phyloP scores from a whole-genome alignment of 1,140 invertebrate species.

The Listronotus oregonensis region DNA sequence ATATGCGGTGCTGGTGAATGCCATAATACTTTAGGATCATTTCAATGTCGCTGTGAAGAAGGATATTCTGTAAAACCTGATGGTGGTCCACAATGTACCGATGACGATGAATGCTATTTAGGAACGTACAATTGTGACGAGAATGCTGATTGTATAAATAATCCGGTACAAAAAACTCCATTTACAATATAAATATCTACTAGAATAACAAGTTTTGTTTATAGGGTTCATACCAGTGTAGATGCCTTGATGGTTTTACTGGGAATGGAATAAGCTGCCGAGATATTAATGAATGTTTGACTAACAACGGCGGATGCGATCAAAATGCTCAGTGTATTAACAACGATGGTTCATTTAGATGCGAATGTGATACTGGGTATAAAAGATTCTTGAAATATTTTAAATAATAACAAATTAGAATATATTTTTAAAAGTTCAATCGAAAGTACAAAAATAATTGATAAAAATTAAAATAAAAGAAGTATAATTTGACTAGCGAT shows the following conservation, averaged over 20 bases:
- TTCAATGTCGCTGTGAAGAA: constrained; percentile 77
- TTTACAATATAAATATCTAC: no score
- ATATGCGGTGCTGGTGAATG: constrained; percentile 76
- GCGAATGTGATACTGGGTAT: constrained; percentile 78
- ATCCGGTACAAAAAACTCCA: constrained; percentile 60
- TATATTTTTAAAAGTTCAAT: not conserved
- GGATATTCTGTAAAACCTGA: constrained; percentile 84
- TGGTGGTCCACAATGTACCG: constrained; percentile 71
- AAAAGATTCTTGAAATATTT: not conserved
- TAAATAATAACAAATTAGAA: not conserved
- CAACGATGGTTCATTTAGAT: constrained; percentile 82
- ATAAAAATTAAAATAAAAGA: no score
- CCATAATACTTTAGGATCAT: constrained; percentile 78
- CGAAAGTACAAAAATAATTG: no score
- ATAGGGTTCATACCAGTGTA: constrained; percentile 68
- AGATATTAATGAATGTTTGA: constrained; percentile 65
- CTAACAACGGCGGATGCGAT: constrained; percentile 81
- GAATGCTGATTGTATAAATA: constrained; percentile 82
- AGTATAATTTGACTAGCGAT: no score
- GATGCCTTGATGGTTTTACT: constrained; percentile 82
- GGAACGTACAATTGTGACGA: constrained; percentile 78
- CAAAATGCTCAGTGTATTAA: constrained; percentile 87
- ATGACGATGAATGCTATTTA: constrained; percentile 86
- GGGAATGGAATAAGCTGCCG: constrained; percentile 78
- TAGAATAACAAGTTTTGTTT: constrained; percentile 22